Conservation (phyloP, 2,797 vertebrate species). For the Perodicticus potto region DNA sequence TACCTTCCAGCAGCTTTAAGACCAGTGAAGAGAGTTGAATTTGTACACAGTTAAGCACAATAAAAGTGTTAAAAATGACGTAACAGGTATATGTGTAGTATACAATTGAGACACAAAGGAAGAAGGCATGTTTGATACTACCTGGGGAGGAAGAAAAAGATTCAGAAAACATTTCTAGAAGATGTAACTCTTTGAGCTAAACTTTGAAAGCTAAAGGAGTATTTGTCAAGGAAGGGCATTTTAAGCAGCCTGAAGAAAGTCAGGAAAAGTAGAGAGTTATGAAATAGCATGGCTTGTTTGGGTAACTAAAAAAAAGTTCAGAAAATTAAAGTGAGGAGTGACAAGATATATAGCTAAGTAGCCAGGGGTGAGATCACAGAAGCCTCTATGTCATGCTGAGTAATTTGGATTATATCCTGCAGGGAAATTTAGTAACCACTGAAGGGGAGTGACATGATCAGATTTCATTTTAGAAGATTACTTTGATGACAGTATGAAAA, state of each 20-base stretch:
- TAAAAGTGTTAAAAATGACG: not conserved
- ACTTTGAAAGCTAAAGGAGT: not conserved
- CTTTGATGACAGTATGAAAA: not conserved
- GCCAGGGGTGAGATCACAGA: not conserved
- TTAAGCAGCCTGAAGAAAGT: constrained; percentile 5
- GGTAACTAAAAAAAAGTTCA: not conserved
- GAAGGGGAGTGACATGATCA: constrained; percentile 8
- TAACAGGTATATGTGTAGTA: not conserved
- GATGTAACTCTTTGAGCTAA: not conserved
- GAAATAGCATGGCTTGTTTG: not conserved
- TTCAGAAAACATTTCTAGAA: constrained; percentile 12
- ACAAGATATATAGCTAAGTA: not conserved
- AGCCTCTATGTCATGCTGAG: not conserved
- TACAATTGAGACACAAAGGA: not conserved
- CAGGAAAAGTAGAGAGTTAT: not conserved
- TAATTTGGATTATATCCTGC: not conserved
- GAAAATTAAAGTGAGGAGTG: constrained; percentile 5
- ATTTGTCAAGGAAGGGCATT: not conserved
- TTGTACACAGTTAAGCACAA: not conserved
- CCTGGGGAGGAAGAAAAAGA: not conserved
- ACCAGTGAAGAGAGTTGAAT: not conserved
- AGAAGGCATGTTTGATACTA: not conserved
- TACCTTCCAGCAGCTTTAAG: not conserved
- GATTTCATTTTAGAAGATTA: constrained; percentile 20
- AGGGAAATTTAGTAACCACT: not conserved